Conservation (phyloP, 2,113 vertebrate genomes). For the Xerus inauris region DNA sequence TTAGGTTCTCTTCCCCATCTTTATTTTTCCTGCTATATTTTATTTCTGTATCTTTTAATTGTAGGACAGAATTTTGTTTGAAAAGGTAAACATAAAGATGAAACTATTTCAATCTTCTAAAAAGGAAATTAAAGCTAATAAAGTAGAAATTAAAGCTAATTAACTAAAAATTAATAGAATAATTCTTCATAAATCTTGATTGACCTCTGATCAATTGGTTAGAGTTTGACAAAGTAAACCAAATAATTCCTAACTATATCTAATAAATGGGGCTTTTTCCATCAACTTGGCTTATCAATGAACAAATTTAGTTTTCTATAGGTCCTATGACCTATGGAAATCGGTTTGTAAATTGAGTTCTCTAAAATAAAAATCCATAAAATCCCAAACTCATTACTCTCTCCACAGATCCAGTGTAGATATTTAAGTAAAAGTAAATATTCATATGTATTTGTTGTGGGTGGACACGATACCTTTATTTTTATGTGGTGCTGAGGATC, state of each 20-base stretch:
- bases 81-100: conserved; percentile 4
- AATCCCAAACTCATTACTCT: not conserved
- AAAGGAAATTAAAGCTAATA: not conserved
- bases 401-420: not conserved
- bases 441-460: too few species aligned
- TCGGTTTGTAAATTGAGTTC: not conserved
- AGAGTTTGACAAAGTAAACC: not conserved
- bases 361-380: conserved; percentile 32
- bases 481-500: too few species aligned
- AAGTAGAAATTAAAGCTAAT: not conserved
- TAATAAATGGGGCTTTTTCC: not conserved
- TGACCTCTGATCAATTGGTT: not conserved
- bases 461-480: too few species aligned
- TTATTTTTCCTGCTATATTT: conserved; percentile 19
- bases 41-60: not conserved
- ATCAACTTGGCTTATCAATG: not conserved
- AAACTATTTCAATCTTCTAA: not conserved
- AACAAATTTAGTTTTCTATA: not conserved
- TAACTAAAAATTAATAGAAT: not conserved
- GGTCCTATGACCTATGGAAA: too few species aligned
- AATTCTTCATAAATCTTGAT: not conserved
- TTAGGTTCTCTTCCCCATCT: not conserved
- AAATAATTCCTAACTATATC: not conserved
- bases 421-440: not conserved
- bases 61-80: not conserved